Conservation (phyloP, 2,888 invertebrate species). For the Pristionchus japonicus region DNA sequence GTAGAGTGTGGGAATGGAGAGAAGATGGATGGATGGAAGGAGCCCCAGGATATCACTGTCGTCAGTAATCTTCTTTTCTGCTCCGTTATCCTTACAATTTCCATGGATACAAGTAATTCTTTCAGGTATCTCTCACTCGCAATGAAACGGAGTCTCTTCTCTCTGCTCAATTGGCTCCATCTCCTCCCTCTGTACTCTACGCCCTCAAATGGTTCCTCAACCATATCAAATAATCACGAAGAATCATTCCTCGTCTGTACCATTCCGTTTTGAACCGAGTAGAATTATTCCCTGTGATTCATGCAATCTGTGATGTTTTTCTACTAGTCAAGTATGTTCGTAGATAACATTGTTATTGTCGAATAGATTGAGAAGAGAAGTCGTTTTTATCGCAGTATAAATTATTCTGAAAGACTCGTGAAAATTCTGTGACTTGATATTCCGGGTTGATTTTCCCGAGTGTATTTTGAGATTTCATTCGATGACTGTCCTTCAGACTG, state of each 20-base stretch:
- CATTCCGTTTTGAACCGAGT: neutral
- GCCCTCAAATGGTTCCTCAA: slow-evolving; percentile 33
- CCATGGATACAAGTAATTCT: too few relatives aligned
- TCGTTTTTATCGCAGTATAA: neutral
- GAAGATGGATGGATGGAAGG: neutral
- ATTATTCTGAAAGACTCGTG: neutral
- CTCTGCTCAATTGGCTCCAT: neutral
- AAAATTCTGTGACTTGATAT: neutral
- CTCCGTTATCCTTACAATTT: neutral
- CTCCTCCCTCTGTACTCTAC: slow-evolving; percentile 18
- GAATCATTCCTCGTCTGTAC: neutral
- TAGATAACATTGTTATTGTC: neutral
- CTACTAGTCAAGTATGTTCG: neutral
- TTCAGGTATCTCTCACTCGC: neutral
- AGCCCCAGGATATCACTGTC: neutral
- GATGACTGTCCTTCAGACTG: neutral
- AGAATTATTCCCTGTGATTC: neutral
- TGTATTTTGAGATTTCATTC: neutral
- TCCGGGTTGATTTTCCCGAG: neutral
- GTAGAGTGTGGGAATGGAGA: slow-evolving; percentile 16
- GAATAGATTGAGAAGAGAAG: neutral
- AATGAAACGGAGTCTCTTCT: neutral
- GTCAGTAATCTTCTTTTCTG: neutral
- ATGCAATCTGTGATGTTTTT: neutral
- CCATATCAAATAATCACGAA: neutral